phyloP scores from a whole-genome alignment of 2,888 invertebrate genomes.

The Emmelina monodactyla region DNA sequence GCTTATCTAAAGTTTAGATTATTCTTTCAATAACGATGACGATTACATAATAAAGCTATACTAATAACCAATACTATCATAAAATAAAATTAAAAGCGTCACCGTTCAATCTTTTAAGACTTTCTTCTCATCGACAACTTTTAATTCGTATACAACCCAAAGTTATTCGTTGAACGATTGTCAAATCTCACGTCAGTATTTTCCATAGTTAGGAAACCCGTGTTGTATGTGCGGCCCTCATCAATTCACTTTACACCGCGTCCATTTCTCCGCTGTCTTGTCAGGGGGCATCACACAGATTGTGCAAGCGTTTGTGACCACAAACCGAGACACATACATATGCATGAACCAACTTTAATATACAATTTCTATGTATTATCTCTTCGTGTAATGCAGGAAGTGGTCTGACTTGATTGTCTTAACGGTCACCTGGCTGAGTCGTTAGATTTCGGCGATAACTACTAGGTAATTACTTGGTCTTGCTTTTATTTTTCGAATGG shows the following conservation, averaged over 20 bases:
- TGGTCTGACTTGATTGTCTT: constrained; percentile 50
- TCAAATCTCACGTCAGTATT: no score
- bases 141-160: no score
- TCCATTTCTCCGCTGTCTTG: constrained; percentile 9
- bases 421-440: constrained; percentile 47
- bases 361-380: constrained; percentile 67
- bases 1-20: no score
- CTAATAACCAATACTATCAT: no score
- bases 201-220: no score
- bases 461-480: constrained; percentile 30
- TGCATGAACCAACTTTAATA: constrained; percentile 63
- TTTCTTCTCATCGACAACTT: no score
- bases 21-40: no score
- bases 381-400: constrained; percentile 59
- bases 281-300: constrained; percentile 43
- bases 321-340: constrained; percentile 63
- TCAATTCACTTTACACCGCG: constrained; percentile 22
- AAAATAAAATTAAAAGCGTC: no score
- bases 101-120: no score
- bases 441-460: constrained; percentile 34
- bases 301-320: constrained; percentile 61
- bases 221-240: no score
- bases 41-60: no score
- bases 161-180: no score
- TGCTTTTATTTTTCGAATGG: neutral